phyloP scores from a whole-genome alignment of 2,888 invertebrate species.

The Andricus quercusramuli region DNA sequence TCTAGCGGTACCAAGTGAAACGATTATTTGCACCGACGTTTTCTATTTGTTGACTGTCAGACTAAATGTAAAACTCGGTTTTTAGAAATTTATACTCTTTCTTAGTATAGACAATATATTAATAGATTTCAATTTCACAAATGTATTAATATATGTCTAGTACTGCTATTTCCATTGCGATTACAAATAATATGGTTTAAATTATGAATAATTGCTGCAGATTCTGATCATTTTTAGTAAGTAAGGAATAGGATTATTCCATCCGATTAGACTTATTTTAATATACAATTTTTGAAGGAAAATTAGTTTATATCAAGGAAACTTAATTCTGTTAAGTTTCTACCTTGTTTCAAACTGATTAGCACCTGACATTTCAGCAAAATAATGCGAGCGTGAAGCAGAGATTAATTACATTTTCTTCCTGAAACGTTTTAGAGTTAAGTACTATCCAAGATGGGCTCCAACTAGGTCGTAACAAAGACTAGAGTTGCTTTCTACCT shows the following conservation, averaged over 20 bases:
- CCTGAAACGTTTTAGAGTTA: background rate
- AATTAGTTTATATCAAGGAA: background rate
- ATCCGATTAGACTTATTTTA: background rate
- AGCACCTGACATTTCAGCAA: background rate
- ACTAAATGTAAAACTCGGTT: background rate
- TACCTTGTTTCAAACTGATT: background rate
- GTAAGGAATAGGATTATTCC: background rate
- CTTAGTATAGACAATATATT: background rate
- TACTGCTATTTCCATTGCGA: background rate
- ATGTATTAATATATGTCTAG: background rate
- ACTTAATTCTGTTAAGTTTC: background rate
- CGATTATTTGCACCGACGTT: conserved; percentile 14
- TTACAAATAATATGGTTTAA: too few species aligned
- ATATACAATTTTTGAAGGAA: background rate
- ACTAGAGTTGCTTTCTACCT: background rate
- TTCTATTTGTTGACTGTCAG: conserved; percentile 20
- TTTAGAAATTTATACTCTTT: background rate
- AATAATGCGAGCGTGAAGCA: background rate
- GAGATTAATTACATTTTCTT: conserved; percentile 4
- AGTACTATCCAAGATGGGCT: background rate
- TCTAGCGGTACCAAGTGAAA: background rate
- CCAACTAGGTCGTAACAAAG: background rate
- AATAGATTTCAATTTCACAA: background rate
- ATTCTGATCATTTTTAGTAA: background rate
- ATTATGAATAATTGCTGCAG: background rate